A percentile compares a stretch with the other conserved stretches of the same genome.
Conservation (phyloP, 2,888 invertebrate genomes). For the Macrosiphum euphorbiae region DNA sequence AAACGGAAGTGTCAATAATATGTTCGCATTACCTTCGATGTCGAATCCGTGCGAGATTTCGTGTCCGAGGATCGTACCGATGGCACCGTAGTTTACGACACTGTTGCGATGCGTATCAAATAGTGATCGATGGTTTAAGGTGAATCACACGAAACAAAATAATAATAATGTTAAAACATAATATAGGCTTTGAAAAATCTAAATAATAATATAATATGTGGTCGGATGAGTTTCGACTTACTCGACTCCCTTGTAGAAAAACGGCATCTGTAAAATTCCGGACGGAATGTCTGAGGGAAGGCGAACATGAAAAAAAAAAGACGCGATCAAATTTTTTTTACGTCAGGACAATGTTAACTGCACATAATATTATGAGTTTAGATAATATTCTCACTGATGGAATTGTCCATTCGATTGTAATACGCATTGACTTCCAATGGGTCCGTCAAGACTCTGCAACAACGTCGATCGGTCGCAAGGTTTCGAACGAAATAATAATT, state of each 20-base stretch:
- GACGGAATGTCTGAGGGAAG: conserved; percentile 68
- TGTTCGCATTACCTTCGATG: conserved; percentile 67
- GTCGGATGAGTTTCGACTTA: conserved; percentile 65
- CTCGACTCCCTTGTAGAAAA: conserved; percentile 68
- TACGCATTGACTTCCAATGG: conserved; percentile 69
- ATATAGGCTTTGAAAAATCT: not conserved
- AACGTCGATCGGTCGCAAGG: not conserved
- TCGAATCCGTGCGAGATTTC: conserved; percentile 70
- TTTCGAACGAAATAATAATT: not conserved
- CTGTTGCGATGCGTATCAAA: conserved; percentile 56
- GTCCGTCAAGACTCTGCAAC: conserved; percentile 67
- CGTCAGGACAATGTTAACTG: no score
- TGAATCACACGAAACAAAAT: not conserved
- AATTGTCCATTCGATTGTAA: conserved; percentile 68
- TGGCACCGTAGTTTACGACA: conserved; percentile 69
- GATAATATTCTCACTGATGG: conserved; percentile 67
- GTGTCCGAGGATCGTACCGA: conserved; percentile 70
- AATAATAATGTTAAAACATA: not conserved
- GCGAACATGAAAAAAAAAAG: conserved; percentile 49
- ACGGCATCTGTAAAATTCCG: conserved; percentile 68
- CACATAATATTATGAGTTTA: no score
- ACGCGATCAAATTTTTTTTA: not conserved
- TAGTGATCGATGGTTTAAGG: not conserved
- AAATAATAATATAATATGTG: not conserved
- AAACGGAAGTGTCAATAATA: not conserved